Conservation (phyloP, 2,888 invertebrate species). For the Drosophila pseudotakahashii region DNA sequence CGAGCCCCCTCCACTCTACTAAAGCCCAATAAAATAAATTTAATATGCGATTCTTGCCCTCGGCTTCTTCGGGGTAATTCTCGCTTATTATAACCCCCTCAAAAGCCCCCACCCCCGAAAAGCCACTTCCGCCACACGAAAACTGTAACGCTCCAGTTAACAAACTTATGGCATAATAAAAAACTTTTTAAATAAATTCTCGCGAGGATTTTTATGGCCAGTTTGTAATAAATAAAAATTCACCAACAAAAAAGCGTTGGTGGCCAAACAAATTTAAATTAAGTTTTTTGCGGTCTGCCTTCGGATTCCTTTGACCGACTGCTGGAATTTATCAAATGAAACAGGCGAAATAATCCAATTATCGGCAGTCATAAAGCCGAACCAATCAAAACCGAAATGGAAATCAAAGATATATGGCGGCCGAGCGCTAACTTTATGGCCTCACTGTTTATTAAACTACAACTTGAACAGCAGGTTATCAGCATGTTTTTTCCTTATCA, state of each 20-base stretch:
- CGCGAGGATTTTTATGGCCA: conserved; percentile 46
- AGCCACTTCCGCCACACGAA: conserved; percentile 33
- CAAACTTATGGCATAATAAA: conserved; percentile 54
- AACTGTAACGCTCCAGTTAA: conserved; percentile 61
- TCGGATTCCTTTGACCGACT: conserved; percentile 1
- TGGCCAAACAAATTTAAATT: conserved; percentile 38
- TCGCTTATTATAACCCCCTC: conserved; percentile 36
- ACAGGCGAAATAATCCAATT: conserved; percentile 14
- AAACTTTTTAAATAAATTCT: conserved; percentile 62
- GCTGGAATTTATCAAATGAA: background rate
- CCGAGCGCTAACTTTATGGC: conserved; percentile 12
- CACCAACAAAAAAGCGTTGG: conserved; percentile 17
- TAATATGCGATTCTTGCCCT: conserved; percentile 56
- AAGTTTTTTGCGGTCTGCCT: conserved; percentile 6
- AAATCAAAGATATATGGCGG: too few relatives aligned
- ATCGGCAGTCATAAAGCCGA: conserved; percentile 2
- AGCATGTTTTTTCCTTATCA: conserved; percentile 47
- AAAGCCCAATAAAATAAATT: conserved; percentile 46
- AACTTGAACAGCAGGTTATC: conserved; percentile 45
- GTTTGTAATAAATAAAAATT: conserved; percentile 59
- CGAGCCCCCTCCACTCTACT: conserved; percentile 6
- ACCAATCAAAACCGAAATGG: conserved; percentile 8
- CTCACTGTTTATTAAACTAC: conserved; percentile 24
- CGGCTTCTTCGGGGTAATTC: conserved; percentile 52
- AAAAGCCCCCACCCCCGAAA: conserved; percentile 11